These are phyloP conservation scores for Sycophaga agraensis DNA, from an alignment of 1,140 invertebrate species.

Conservation along the genomic window DNA sequence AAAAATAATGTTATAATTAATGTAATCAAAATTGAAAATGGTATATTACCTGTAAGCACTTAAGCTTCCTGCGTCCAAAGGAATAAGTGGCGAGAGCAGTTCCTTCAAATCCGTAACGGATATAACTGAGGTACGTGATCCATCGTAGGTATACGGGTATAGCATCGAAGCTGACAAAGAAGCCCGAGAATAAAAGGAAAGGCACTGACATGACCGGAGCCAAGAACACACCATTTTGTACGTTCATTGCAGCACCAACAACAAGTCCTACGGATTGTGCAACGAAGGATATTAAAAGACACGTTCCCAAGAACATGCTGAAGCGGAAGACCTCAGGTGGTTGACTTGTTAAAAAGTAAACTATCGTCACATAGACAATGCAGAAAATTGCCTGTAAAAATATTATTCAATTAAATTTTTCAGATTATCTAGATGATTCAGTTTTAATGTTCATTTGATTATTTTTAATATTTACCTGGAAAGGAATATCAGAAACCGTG, in stretches of 20 bases:
- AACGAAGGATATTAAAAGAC: constrained; percentile 89
- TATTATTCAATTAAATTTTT: constrained; percentile 22
- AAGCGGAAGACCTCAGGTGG: constrained; percentile 81
- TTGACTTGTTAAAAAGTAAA: constrained; percentile 94
- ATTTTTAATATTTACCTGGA: constrained; percentile 71
- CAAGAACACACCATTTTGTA: constrained; percentile 93
- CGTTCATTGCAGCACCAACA: constrained; percentile 92
- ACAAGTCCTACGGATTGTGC: constrained; percentile 94
- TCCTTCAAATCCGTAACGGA: constrained; percentile 93
- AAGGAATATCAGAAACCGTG: constrained; percentile 93
- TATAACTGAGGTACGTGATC: constrained; percentile 95
- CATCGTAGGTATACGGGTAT: constrained; percentile 93
- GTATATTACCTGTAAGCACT: constrained; percentile 69
- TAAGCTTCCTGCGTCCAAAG: constrained; percentile 76
- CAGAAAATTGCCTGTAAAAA: constrained; percentile 80
- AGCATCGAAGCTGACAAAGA: constrained; percentile 96
- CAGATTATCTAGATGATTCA: not conserved
- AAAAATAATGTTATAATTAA: no score
- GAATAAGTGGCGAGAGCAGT: constrained; percentile 92
- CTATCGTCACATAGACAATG: constrained; percentile 87
- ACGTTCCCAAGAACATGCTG: constrained; percentile 85
- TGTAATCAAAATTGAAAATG: no score
- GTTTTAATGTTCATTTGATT: not conserved
- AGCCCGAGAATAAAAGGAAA: constrained; percentile 91
- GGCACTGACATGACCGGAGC: constrained; percentile 94